Evolutionary conservation across 2,888 invertebrate genomes (phyloP).

Genomic region (Pogonocherus hispidulus): DNA sequence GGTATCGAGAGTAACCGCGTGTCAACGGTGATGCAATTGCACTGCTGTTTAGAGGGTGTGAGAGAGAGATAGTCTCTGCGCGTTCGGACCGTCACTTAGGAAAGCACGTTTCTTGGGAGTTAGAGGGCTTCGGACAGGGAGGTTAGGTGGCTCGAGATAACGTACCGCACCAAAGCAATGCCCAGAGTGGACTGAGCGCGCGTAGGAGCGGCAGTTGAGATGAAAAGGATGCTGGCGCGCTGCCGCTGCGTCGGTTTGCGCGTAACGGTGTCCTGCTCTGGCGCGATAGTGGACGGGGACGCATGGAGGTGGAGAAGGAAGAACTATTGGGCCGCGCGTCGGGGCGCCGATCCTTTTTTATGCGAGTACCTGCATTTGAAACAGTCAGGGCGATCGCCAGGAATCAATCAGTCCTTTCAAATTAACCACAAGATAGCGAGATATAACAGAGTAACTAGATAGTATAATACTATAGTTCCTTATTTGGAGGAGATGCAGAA

Average conservation of each 20-base stretch:
- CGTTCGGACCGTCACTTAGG: conserved; percentile 42
- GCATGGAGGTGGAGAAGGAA: conserved; percentile 31
- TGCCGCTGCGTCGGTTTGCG: conserved; percentile 38
- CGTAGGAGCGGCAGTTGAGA: conserved; percentile 38
- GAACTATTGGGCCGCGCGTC: conserved; percentile 42
- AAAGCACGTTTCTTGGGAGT: conserved; percentile 55
- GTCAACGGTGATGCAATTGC: conserved; percentile 36
- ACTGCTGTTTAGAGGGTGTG: conserved; percentile 7
- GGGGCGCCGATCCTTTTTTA: conserved; percentile 22
- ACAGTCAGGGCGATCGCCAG: conserved; percentile 19
- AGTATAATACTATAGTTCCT: too few relatives aligned
- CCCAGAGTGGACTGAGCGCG: conserved; percentile 63
- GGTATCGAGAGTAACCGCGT: conserved; percentile 44
- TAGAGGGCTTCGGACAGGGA: conserved; percentile 62
- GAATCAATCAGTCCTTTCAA: too few relatives aligned
- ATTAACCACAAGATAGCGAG: too few relatives aligned
- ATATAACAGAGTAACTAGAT: too few relatives aligned
- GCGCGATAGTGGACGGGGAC: conserved; percentile 34
- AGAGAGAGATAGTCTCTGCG: not conserved
- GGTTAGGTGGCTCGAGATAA: conserved; percentile 58
- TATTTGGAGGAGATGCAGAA: too few relatives aligned
- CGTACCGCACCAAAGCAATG: conserved; percentile 62
- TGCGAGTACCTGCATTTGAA: conserved; percentile 20
- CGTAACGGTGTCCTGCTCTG: conserved; percentile 42
- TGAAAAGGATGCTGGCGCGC: conserved; percentile 58